phyloP scores from a whole-genome alignment of 2,113 vertebrate genomes.

The Rhinopomastus cyanomelas region DNA sequence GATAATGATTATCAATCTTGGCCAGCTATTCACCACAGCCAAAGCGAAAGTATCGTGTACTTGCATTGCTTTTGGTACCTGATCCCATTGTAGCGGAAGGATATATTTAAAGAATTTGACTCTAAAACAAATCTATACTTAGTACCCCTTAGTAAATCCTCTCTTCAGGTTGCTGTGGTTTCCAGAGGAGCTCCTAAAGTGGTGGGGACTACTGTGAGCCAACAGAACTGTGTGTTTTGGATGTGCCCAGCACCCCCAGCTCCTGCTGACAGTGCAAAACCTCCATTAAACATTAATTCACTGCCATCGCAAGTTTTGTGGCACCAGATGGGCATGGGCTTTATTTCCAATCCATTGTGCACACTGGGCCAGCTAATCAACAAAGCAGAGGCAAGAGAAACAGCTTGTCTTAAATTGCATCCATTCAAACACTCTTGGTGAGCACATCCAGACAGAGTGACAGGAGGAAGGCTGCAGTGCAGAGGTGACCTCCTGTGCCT shows the following conservation, averaged over 20 bases:
- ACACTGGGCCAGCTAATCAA: background rate
- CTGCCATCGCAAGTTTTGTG: background rate
- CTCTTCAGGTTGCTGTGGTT: background rate
- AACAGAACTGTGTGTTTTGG: background rate
- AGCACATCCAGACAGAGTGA: background rate
- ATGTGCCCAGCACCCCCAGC: background rate
- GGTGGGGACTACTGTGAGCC: background rate
- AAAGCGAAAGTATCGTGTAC: no score
- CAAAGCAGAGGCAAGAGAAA: background rate
- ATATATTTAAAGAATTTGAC: background rate
- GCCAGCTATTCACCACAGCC: no score
- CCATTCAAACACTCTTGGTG: background rate
- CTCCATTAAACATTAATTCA: conserved; percentile 8
- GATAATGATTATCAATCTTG: no score
- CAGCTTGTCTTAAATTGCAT: background rate
- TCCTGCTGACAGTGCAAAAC: background rate
- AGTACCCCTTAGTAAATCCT: background rate
- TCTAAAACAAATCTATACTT: background rate
- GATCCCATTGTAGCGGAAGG: no score
- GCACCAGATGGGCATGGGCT: background rate
- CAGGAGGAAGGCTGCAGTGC: background rate
- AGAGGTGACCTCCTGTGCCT: background rate
- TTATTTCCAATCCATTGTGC: background rate
- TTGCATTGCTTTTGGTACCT: no score
- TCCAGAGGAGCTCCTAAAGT: background rate